Percentiles rank a stretch among this genome's conserved stretches.
phyloP scores from a whole-genome alignment of 2,888 invertebrate species.

The Drosophila cognata region DNA sequence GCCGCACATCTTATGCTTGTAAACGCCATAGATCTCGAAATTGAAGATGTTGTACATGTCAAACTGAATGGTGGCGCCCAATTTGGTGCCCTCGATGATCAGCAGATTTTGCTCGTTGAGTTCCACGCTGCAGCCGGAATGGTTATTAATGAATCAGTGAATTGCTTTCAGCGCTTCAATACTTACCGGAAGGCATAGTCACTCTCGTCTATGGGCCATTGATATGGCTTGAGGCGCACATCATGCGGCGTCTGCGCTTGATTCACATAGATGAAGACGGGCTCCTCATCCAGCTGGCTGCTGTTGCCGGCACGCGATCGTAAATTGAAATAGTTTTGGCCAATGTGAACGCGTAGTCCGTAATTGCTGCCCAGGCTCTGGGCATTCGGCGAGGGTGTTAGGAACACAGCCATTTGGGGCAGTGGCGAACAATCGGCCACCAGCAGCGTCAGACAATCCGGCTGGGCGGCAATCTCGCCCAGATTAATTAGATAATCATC shows the following conservation, averaged over 20 bases:
- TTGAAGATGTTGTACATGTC: conserved; percentile 84
- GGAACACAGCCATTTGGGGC: conserved; percentile 84
- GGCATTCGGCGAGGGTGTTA: conserved; percentile 66
- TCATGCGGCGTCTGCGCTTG: conserved; percentile 75
- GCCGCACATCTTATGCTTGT: conserved; percentile 85
- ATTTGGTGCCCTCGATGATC: conserved; percentile 81
- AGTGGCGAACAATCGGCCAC: conserved; percentile 83
- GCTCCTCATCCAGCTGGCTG: conserved; percentile 60
- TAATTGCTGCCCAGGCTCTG: conserved; percentile 71
- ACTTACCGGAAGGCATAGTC: conserved; percentile 85
- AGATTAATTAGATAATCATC: conserved; percentile 83
- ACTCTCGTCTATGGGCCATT: conserved; percentile 82
- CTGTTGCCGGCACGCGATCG: conserved; percentile 64
- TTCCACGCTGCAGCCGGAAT: conserved; percentile 72
- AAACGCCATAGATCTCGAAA: conserved; percentile 83
- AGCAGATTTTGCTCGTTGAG: conserved; percentile 84
- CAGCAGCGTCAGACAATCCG: conserved; percentile 80
- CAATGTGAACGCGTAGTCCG: conserved; percentile 83
- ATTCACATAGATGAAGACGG: conserved; percentile 82
- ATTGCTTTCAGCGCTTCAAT: neutral
- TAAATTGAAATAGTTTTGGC: conserved; percentile 82
- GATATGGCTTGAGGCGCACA: conserved; percentile 82
- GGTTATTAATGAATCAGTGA: neutral
- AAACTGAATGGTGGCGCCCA: conserved; percentile 83
- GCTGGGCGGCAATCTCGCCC: conserved; percentile 69